Percentiles rank a stretch among this genome's conserved stretches.
These are phyloP conservation scores for Poecilobothrus nobilitatus DNA, from an alignment of 2,888 invertebrate species.

Conservation along the genomic window DNA sequence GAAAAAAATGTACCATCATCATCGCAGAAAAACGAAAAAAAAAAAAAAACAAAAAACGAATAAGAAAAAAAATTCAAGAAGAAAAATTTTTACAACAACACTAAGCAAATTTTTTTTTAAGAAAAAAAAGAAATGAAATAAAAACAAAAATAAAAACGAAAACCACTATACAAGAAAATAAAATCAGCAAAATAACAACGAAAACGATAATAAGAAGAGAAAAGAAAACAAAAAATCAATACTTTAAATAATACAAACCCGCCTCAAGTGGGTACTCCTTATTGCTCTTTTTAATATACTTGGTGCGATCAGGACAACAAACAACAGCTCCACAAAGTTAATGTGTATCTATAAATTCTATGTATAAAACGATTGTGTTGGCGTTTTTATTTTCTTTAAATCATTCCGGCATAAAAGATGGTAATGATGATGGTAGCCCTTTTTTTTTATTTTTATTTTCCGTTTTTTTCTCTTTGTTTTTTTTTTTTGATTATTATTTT, in stretches of 20 bases:
- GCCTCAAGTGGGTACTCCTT: conserved; percentile 6
- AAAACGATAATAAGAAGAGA: conserved; percentile 15
- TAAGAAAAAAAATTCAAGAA: conserved; percentile 28
- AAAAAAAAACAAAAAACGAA: conserved; percentile 18
- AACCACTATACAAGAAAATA: conserved; percentile 17
- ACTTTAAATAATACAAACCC: conserved; percentile 3
- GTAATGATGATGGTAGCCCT: conserved; percentile 12
- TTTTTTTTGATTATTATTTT: background rate
- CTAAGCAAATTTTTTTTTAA: conserved; percentile 20
- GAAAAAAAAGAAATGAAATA: conserved; percentile 24
- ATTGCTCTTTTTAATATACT: conserved; percentile 5
- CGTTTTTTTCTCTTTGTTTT: background rate
- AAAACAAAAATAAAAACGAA: conserved; percentile 12
- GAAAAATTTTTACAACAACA: conserved; percentile 23
- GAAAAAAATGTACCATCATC: conserved; percentile 2
- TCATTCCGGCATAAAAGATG: conserved; percentile 13
- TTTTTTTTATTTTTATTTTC: background rate
- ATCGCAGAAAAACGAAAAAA: background rate
- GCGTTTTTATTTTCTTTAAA: conserved; percentile 13
- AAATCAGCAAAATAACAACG: conserved; percentile 28
- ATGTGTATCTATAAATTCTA: conserved; percentile 6
- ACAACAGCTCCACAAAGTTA: background rate
- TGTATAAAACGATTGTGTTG: conserved; percentile 11
- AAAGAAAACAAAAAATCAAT: conserved; percentile 13
- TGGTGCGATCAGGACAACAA: conserved; percentile 1